These are phyloP conservation scores for Melikaiella ostensackeni DNA, from an alignment of 2,888 invertebrate genomes.

Conservation along the genomic window DNA sequence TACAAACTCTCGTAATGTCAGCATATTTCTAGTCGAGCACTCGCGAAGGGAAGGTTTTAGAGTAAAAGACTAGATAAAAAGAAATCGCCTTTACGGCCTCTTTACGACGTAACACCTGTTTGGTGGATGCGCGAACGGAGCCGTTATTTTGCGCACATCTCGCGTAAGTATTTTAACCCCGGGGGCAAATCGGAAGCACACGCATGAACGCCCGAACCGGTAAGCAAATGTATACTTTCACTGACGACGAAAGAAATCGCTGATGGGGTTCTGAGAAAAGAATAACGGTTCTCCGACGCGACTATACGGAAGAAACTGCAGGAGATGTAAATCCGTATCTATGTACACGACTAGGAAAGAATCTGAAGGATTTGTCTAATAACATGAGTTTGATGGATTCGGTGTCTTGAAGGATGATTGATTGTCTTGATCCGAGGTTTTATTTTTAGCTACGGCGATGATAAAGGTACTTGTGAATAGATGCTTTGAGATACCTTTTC, in stretches of 20 bases:
- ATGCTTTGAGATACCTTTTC: too few species aligned
- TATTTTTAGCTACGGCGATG: background rate
- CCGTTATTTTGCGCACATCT: constrained; percentile 25
- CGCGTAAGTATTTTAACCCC: constrained; percentile 19
- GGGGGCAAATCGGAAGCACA: constrained; percentile 47
- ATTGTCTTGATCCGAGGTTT: background rate
- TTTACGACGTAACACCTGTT: constrained; percentile 37
- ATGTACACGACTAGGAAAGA: constrained; percentile 6
- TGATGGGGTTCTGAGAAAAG: constrained; percentile 44
- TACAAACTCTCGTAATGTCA: constrained; percentile 17
- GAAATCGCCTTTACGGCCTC: constrained; percentile 38
- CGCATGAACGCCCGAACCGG: constrained; percentile 16
- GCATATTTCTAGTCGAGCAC: constrained; percentile 17
- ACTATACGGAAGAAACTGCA: constrained; percentile 42
- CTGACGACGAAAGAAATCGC: constrained; percentile 60
- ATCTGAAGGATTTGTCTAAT: constrained; percentile 3
- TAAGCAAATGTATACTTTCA: constrained; percentile 60
- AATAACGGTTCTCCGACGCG: constrained; percentile 48
- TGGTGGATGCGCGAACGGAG: background rate
- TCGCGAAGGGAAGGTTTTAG: constrained; percentile 9
- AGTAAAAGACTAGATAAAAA: background rate
- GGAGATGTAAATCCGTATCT: constrained; percentile 30
- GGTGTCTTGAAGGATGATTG: background rate
- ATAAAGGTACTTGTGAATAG: background rate
- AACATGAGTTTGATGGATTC: constrained; percentile 10